These are phyloP conservation scores for Dynastes hyllus DNA, from an alignment of 2,888 invertebrate genomes.

Conservation along the genomic window DNA sequence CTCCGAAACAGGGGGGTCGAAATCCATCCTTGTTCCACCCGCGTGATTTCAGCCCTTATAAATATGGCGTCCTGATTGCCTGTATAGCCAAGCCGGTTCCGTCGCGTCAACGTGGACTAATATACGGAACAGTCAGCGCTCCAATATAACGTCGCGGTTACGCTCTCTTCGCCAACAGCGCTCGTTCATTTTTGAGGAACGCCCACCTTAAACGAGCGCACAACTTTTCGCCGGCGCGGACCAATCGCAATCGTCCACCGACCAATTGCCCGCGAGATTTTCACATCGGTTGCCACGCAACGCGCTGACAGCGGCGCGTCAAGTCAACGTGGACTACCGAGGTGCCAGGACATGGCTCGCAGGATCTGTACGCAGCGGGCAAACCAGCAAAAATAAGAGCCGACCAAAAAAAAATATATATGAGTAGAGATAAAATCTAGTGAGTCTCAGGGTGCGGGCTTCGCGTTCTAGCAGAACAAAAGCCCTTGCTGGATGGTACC, in stretches of 20 bases:
- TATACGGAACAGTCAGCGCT: constrained; percentile 38
- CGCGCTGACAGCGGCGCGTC: constrained; percentile 62
- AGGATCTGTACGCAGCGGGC: constrained; percentile 70
- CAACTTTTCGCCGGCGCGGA: constrained; percentile 56
- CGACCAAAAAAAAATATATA: constrained; percentile 69
- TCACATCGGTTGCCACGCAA: constrained; percentile 61
- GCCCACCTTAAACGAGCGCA: constrained; percentile 68
- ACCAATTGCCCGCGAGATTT: constrained; percentile 63
- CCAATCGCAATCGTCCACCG: constrained; percentile 58
- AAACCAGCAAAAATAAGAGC: constrained; percentile 72
- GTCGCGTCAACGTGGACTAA: constrained; percentile 68
- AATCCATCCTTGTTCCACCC: constrained; percentile 72
- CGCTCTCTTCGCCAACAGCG: constrained; percentile 55
- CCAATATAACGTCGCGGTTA: constrained; percentile 58
- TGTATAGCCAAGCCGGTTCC: constrained; percentile 70
- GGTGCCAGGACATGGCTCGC: constrained; percentile 71
- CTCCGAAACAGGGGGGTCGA: constrained; percentile 70
- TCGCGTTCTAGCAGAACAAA: constrained; percentile 68
- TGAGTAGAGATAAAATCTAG: constrained; percentile 70
- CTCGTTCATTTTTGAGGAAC: constrained; percentile 55
- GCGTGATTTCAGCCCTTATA: constrained; percentile 73
- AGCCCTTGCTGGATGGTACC: constrained; percentile 65
- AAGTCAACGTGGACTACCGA: constrained; percentile 70
- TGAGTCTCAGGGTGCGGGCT: constrained; percentile 69
- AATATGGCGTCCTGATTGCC: constrained; percentile 74